Evolutionary conservation across 1,140 invertebrate genomes (phyloP), one percentile per base, ranked within the genome.

Genomic region (Diorhabda sublineata): DNA sequence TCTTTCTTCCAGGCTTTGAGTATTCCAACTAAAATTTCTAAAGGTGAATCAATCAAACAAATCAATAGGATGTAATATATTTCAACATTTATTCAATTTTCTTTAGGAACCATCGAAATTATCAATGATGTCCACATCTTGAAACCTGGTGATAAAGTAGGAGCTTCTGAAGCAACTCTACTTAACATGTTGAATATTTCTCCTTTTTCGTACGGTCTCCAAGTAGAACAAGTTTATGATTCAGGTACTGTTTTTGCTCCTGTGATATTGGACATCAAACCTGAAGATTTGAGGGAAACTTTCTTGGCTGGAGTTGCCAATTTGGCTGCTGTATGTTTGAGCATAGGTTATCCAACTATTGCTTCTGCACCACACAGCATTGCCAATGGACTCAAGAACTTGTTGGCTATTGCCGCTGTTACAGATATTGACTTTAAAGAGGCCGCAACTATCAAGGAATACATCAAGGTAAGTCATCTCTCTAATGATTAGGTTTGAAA

Each of bases 171-270:
- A 86, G 95, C 97, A 42, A 98, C 97, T 8, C 90, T 99, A 61
- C 86, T 99, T 66, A 99, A 99, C 87, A 99, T 99, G 98, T 90
- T 99, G 86, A 98, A 98, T 86, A 98, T 99, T 81, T 98, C 96
- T 82, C 98, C 98, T 47, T 99, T 99, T 86, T 97, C 96, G 56
- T 99, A 99, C 80, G 98, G 98, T 87, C 88, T 99, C 74, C 84
- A 94, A 11, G 94, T 99, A 67, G 89, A 92, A 81, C 92, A 93
- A 89, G 97, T 99, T 1, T 99, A 99, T 78, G 98, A 99, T 82
- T 97, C 96, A 77, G 98, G 98, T 68, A 98, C 96, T 73, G 92
- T 98, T 78, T 99, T 99, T 82, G 92, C 94, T 6, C 98, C 98
- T 4, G 91, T 92, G 70, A 97, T 99, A 78, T 85, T 99, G 73